Conservation (phyloP, 2,888 invertebrate genomes). For the Polymixis flavicincta region DNA sequence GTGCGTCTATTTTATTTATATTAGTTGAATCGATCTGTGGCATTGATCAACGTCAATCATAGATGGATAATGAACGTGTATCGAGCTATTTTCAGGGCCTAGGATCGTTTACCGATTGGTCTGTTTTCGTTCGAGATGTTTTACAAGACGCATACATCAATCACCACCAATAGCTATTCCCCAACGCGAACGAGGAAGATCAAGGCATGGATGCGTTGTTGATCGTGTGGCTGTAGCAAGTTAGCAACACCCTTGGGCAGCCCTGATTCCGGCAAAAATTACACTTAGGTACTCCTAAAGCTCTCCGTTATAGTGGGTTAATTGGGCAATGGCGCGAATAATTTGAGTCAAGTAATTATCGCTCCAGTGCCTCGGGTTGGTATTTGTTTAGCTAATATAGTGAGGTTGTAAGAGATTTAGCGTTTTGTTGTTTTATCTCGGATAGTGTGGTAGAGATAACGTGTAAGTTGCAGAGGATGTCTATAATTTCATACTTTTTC, state of each 20-base stretch:
- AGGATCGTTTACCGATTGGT: neutral
- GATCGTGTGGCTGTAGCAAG: neutral
- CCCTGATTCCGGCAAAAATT: slow-evolving; percentile 36
- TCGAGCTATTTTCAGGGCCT: neutral
- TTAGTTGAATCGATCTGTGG: too few relatives aligned
- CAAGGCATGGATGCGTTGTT: neutral
- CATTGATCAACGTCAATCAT: neutral
- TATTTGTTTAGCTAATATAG: slow-evolving; percentile 27
- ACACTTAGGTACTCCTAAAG: slow-evolving; percentile 21
- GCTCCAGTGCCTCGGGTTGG: slow-evolving; percentile 18
- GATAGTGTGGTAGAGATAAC: neutral
- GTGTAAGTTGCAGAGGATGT: neutral
- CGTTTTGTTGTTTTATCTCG: slow-evolving; percentile 10
- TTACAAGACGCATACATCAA: neutral
- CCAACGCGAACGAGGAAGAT: neutral
- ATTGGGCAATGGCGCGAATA: slow-evolving; percentile 60
- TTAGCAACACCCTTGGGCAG: neutral
- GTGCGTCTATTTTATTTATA: neutral
- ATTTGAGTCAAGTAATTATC: slow-evolving; percentile 52
- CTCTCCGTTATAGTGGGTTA: slow-evolving; percentile 43
- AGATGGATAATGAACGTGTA: neutral
- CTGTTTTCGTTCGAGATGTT: neutral
- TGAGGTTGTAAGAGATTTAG: slow-evolving; percentile 21
- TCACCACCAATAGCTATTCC: neutral
- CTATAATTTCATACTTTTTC: neutral